A percentile compares a stretch with the other conserved stretches of the same genome.
These are phyloP conservation scores for Drosophila infuscata DNA, from an alignment of 2,888 invertebrate species.

Conservation along the genomic window DNA sequence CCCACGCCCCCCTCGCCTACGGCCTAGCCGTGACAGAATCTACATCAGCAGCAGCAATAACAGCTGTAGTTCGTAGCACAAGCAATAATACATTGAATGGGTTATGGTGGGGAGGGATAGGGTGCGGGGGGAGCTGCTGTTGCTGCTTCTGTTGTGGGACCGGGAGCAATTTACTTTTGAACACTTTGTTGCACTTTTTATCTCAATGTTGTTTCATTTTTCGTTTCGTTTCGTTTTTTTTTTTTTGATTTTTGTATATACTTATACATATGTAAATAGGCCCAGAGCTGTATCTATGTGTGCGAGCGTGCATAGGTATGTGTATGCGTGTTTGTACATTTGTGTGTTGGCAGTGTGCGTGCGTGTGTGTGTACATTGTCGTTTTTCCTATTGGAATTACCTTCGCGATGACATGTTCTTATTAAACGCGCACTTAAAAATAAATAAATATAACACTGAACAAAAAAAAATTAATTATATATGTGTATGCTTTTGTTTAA, in stretches of 20 bases:
- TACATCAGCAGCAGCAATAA: conserved; percentile 17
- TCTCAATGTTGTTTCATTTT: conserved; percentile 47
- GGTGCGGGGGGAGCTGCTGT: conserved; percentile 6
- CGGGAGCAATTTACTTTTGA: conserved; percentile 43
- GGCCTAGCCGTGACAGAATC: not conserved
- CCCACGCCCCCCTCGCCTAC: no score
- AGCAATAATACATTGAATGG: conserved; percentile 13
- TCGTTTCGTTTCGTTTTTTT: conserved; percentile 42
- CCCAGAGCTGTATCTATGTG: conserved; percentile 60
- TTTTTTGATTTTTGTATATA: conserved; percentile 67
- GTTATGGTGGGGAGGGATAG: not conserved
- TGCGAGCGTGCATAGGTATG: conserved; percentile 3
- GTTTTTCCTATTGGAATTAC: conserved; percentile 75
- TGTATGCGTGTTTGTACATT: conserved; percentile 24
- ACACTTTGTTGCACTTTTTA: conserved; percentile 63
- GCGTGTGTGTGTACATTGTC: conserved; percentile 65
- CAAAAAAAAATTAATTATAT: conserved; percentile 72
- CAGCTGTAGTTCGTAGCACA: conserved; percentile 33
- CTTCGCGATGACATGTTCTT: conserved; percentile 84
- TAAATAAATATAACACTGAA: conserved; percentile 74
- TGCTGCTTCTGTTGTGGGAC: conserved; percentile 22
- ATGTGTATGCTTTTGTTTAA: conserved; percentile 70
- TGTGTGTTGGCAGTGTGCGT: conserved; percentile 22
- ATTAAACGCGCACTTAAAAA: conserved; percentile 77
- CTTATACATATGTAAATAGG: conserved; percentile 76